Evolutionary conservation across 1,140 invertebrate genomes (phyloP).

Genomic region (Tetramorium simillimum): DNA sequence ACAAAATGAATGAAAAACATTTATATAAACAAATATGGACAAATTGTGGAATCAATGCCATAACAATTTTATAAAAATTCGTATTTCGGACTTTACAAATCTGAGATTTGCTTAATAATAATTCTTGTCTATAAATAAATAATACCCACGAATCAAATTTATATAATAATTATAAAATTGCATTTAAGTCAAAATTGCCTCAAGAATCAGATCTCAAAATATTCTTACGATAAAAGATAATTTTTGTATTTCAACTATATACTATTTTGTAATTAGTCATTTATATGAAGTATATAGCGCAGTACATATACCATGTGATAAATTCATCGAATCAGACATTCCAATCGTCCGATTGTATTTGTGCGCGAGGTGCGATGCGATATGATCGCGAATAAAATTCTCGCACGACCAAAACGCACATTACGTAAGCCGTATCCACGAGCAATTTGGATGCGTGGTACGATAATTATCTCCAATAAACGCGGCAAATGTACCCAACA

Average conservation of each 20-base stretch:
- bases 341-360: slow-evolving; percentile 6
- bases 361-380: neutral
- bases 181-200: neutral
- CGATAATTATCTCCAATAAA: slow-evolving; percentile 52
- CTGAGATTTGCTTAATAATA: neutral
- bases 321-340: slow-evolving; percentile 21
- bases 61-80: too few species aligned
- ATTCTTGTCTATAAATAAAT: neutral
- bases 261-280: neutral
- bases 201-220: neutral
- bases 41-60: too few species aligned
- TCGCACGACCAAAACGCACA: slow-evolving; percentile 30
- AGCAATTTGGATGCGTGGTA: neutral
- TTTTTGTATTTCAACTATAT: neutral
- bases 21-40: too few species aligned
- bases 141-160: neutral
- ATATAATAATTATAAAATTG: neutral
- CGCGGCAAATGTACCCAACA: slow-evolving; percentile 12
- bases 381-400: slow-evolving; percentile 37
- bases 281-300: neutral
- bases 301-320: neutral
- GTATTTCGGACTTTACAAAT: too few species aligned
- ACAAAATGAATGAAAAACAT: too few species aligned
- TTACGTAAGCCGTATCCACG: slow-evolving; percentile 46
- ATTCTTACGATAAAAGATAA: neutral